A percentile compares a stretch with the other conserved stretches of the same genome.
These are phyloP conservation scores for Zingel zingel DNA, from an alignment of 2,113 vertebrate species.

Conservation along the genomic window DNA sequence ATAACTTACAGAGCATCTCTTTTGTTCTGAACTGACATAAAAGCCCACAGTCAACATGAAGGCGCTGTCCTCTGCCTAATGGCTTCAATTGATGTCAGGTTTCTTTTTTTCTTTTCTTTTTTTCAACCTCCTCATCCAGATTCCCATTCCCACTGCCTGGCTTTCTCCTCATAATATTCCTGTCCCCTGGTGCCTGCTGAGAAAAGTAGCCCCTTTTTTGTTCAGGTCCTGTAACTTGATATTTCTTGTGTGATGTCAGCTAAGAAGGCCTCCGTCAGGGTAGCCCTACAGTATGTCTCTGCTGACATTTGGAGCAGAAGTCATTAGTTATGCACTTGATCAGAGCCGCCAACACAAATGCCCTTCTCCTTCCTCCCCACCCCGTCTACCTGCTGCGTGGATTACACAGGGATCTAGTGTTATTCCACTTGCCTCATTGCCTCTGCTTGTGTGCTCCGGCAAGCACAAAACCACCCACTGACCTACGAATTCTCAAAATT, in stretches of 20 bases:
- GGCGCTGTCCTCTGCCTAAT: slow-evolving; percentile 18
- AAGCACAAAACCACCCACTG: slow-evolving; percentile 72
- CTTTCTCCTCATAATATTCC: background rate
- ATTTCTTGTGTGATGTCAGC: slow-evolving; percentile 39
- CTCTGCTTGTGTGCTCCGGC: slow-evolving; percentile 64
- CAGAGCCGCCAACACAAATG: slow-evolving; percentile 23
- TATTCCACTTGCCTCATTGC: slow-evolving; percentile 79
- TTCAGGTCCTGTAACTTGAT: slow-evolving; percentile 49
- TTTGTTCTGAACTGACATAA: slow-evolving; percentile 32
- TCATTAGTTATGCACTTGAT: slow-evolving; percentile 74
- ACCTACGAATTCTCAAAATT: slow-evolving; percentile 61
- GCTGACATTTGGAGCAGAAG: slow-evolving; percentile 57
- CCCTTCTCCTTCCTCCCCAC: background rate
- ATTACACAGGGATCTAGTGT: slow-evolving; percentile 75
- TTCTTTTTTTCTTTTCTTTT: background rate
- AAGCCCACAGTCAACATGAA: slow-evolving; percentile 7
- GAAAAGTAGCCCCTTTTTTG: slow-evolving; percentile 35
- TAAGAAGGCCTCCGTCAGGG: slow-evolving; percentile 17
- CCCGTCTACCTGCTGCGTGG: slow-evolving; percentile 58
- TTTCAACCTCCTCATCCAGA: background rate
- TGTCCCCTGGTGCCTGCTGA: slow-evolving; percentile 1
- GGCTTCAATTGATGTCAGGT: slow-evolving; percentile 27
- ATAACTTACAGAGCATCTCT: slow-evolving; percentile 23
- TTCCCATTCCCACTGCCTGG: background rate
- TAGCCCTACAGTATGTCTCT: slow-evolving; percentile 22